phyloP scores from a whole-genome alignment of 2,797 vertebrate genomes.

The Aldrovandia affinis region DNA sequence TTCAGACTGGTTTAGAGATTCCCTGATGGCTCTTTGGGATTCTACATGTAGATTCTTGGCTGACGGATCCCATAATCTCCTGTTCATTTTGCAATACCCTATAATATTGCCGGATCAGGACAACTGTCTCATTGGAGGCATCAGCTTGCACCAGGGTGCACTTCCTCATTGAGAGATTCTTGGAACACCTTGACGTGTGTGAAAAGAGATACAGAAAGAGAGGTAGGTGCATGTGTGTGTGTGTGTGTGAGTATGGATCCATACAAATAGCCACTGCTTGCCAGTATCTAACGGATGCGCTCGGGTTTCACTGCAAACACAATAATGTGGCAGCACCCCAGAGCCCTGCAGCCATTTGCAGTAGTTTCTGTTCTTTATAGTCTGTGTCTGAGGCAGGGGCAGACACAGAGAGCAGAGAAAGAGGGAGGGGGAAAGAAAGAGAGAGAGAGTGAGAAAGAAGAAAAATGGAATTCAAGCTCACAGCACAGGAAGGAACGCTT shows the following conservation, averaged over 20 bases:
- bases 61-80: background rate
- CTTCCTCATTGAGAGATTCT: background rate
- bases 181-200: background rate
- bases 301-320: background rate
- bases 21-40: background rate
- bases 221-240: background rate
- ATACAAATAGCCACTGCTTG: background rate
- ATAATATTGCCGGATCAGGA: background rate
- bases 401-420: background rate
- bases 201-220: background rate
- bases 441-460: background rate
- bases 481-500: background rate
- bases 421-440: background rate
- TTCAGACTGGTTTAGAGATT: background rate
- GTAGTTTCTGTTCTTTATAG: conserved; percentile 2
- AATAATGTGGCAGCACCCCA: background rate
- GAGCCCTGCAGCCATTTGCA: background rate
- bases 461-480: background rate
- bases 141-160: background rate
- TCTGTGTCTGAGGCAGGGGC: background rate
- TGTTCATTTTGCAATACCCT: background rate
- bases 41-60: background rate
- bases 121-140: background rate
- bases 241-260: background rate
- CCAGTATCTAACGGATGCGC: background rate